Percentiles rank a stretch among this genome's conserved stretches.
Evolutionary conservation across 2,797 vertebrate genomes (phyloP).

Genomic region (Girardinus metallicus): DNA sequence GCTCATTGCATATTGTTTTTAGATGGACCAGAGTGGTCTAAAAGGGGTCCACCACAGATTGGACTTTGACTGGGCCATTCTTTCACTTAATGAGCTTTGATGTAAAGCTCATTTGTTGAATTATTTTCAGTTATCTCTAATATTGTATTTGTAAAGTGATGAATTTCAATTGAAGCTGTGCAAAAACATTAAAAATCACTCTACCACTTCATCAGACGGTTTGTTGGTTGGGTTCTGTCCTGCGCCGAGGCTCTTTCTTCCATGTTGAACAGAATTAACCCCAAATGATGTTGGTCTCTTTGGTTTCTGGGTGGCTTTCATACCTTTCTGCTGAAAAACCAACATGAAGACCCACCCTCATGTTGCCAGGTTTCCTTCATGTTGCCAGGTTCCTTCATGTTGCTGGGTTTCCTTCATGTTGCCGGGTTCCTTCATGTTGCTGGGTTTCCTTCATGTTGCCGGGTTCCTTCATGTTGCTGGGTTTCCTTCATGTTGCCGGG

Average conservation of each 20-base stretch:
- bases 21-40: no score
- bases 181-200: not conserved
- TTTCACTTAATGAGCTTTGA: no score
- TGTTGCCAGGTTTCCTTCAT: not conserved
- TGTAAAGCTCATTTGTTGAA: no score
- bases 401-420: no score
- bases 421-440: no score
- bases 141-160: not conserved
- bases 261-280: not conserved
- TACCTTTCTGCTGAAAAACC: not conserved
- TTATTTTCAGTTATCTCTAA: not conserved
- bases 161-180: not conserved
- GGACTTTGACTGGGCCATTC: not conserved
- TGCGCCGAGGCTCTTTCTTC: not conserved
- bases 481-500: not conserved
- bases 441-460: no score
- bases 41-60: not conserved
- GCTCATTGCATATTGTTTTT: not conserved
- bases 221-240: not conserved
- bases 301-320: not conserved
- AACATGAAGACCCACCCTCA: not conserved
- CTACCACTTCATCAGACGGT: not conserved
- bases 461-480: no score
- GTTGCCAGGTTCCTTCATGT: no score
- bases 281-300: not conserved